These are phyloP conservation scores for Campoplex nolae DNA, from an alignment of 2,888 invertebrate genomes.

Conservation along the genomic window DNA sequence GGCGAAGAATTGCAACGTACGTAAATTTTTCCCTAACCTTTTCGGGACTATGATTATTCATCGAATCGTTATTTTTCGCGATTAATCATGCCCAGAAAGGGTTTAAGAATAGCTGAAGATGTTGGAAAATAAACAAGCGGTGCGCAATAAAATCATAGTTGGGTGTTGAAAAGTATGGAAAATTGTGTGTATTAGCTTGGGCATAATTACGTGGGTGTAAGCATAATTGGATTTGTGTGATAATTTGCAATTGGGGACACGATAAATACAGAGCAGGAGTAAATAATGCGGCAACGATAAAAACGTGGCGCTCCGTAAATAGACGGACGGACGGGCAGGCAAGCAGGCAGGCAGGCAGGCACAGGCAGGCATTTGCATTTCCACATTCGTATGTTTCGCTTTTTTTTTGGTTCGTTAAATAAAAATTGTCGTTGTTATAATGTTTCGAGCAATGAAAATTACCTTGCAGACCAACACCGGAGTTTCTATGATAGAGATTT, in stretches of 20 bases:
- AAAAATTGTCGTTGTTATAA: constrained; percentile 34
- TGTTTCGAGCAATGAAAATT: constrained; percentile 79
- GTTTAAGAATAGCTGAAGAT: neutral
- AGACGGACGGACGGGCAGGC: neutral
- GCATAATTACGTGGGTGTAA: neutral
- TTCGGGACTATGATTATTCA: neutral
- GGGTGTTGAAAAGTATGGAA: neutral
- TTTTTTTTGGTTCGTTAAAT: constrained; percentile 33
- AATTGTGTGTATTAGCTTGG: neutral
- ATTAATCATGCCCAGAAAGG: neutral
- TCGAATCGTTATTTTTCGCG: neutral
- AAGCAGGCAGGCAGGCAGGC: neutral
- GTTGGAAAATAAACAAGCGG: neutral
- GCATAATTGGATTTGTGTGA: neutral
- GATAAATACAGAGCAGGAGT: neutral
- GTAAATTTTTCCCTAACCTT: constrained; percentile 6
- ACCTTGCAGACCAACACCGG: constrained; percentile 87
- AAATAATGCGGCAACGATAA: constrained; percentile 2
- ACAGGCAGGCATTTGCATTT: neutral
- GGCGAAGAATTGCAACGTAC: constrained; percentile 8
- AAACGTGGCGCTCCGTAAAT: neutral
- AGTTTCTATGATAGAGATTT: constrained; percentile 87
- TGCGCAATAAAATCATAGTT: neutral
- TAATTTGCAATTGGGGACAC: neutral
- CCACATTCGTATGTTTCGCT: constrained; percentile 10